phyloP scores from a whole-genome alignment of 2,888 invertebrate species.

The Scaptomyza polygonia region DNA sequence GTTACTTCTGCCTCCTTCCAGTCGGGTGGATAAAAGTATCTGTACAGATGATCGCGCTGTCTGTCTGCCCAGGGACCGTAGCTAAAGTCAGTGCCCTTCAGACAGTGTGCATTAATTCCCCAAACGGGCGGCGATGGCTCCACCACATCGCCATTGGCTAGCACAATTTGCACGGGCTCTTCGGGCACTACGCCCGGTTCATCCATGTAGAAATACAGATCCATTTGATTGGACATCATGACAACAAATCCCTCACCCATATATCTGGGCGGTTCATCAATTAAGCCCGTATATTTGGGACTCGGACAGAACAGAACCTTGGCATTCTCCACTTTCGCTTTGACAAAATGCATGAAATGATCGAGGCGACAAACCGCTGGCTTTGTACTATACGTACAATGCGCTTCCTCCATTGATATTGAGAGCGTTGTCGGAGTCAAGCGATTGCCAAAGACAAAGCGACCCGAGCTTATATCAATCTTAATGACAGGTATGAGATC shows the following conservation, averaged over 20 bases:
- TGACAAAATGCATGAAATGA: constrained; percentile 97
- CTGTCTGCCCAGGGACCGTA: constrained; percentile 99
- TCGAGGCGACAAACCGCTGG: constrained; percentile 97
- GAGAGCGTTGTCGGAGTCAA: constrained; percentile 96
- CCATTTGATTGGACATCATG: constrained; percentile 96
- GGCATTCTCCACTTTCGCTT: constrained; percentile 97
- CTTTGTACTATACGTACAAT: constrained; percentile 97
- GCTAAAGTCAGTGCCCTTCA: constrained; percentile 96
- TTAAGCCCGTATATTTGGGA: constrained; percentile 96
- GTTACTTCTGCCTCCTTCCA: constrained; percentile 92
- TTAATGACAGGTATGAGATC: constrained; percentile 98
- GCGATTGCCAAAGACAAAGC: constrained; percentile 97
- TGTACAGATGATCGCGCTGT: constrained; percentile 96
- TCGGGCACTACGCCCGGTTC: constrained; percentile 96
- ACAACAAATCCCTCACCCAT: constrained; percentile 99
- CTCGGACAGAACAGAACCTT: constrained; percentile 98
- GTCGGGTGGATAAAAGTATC: constrained; percentile 97
- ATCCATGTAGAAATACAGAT: constrained; percentile 98
- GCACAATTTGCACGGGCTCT: constrained; percentile 93
- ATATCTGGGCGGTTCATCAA: constrained; percentile 97
- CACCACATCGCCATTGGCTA: constrained; percentile 96
- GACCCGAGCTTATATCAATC: constrained; percentile 95
- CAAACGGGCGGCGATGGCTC: constrained; percentile 97
- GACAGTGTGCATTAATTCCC: constrained; percentile 97
- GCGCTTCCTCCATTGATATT: constrained; percentile 96